Base-by-base conservation (phyloP, 2,113 vertebrate genomes). In the Gallinago jamesoni region DNA sequence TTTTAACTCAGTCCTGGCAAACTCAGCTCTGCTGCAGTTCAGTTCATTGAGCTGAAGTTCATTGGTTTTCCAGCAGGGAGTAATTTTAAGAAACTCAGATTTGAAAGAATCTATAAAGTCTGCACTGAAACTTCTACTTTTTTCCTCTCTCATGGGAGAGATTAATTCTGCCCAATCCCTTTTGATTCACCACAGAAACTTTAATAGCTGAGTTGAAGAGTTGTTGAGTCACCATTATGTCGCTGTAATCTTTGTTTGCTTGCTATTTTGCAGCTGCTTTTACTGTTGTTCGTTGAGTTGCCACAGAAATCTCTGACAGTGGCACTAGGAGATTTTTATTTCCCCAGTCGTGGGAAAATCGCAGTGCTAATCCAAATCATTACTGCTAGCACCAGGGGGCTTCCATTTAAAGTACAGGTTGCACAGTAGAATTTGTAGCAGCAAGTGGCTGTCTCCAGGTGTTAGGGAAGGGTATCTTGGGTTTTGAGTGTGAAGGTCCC, bases 201-300 rank as follows among this genome's bases (percentile, higher is more conserved):
- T 91, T 91, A 92, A 85, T 30, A 94, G 72, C 53, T 82, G 90
- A 79, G 84, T 79, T 74, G 86, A 81, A 96, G 96, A 84, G 78
- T 82, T 92, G 77, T 93, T 69, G 91, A 91, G 93, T 95, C 88
- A 80, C 86, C 66, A 45, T 74, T 89, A 39, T 72, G 78, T 48
- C 72, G 90, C 88, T 64, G 50, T 66, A 94, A 81, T 72, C 82
- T 94, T 94, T 94, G 72, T 90, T 95, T 87, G 1, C 47, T 96
- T 84, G 83, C 79, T 96, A 35, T 95, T 96, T 95, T 94, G 85
- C 75, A 95, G 72, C 87, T 96, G 81, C 93, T 93, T 94, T 96
- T 83, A 37, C 73, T 5, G 4, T 79, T 88, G 77, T 92, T 96
- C 92, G 70, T 82, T 67, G 79, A 67, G 79, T 76, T 90, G 72